phyloP scores from a whole-genome alignment of 2,797 vertebrate species.

The Acipenser ruthenus region DNA sequence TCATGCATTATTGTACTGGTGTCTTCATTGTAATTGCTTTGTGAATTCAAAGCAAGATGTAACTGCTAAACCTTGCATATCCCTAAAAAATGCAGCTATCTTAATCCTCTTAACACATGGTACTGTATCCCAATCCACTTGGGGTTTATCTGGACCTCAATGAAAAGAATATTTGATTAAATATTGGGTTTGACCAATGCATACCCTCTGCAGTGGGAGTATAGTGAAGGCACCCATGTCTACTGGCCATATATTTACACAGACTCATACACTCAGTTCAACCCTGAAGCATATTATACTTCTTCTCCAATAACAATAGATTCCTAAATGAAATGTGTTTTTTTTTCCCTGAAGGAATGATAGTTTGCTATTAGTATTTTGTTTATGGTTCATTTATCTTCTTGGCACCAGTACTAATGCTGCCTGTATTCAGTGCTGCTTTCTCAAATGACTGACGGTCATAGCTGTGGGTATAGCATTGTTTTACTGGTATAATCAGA shows the following conservation, averaged over 20 bases:
- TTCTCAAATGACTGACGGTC: slow-evolving; percentile 11
- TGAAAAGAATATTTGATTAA: too few relatives aligned
- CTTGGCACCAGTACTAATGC: slow-evolving; percentile 9
- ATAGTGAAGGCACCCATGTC: too few relatives aligned
- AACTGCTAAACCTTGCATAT: too few relatives aligned
- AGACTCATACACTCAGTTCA: slow-evolving; percentile 13
- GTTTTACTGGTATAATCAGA: slow-evolving; percentile 7
- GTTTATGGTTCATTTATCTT: slow-evolving; percentile 15
- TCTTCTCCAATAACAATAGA: slow-evolving; percentile 10
- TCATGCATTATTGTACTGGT: too few relatives aligned
- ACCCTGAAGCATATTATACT: slow-evolving; percentile 9
- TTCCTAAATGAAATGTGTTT: slow-evolving; percentile 5
- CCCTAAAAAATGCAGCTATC: too few relatives aligned
- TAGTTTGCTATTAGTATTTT: slow-evolving; percentile 8
- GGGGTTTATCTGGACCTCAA: too few relatives aligned
- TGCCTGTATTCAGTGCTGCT: slow-evolving; percentile 3
- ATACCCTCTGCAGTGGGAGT: too few relatives aligned
- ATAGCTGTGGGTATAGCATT: slow-evolving; percentile 6
- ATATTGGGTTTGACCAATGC: too few relatives aligned
- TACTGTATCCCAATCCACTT: too few relatives aligned
- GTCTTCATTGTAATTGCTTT: too few relatives aligned
- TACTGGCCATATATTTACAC: neutral
- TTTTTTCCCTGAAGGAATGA: neutral
- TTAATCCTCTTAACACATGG: too few relatives aligned
- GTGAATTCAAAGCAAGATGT: too few relatives aligned